Conservation (phyloP, 2,113 vertebrate genomes). For the Loxodonta africana region DNA sequence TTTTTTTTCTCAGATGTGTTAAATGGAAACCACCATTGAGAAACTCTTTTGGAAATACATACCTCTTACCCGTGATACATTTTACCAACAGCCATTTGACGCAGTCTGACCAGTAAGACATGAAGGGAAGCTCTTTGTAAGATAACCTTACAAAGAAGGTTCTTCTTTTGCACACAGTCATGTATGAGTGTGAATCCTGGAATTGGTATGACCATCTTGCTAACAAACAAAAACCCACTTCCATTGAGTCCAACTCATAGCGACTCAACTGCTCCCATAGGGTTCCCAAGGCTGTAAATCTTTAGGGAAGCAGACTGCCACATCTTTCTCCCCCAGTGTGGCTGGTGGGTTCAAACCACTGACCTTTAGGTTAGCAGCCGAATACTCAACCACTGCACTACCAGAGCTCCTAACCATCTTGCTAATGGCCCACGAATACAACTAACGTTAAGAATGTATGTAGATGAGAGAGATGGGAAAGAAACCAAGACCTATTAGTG, state of each 20-base stretch:
- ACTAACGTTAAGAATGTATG: neutral
- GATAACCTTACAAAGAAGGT: constrained; percentile 10
- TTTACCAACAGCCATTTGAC: constrained; percentile 20
- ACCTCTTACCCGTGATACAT: neutral
- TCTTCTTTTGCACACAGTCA: neutral
- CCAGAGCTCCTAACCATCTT: too few relatives aligned
- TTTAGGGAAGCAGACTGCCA: too few relatives aligned
- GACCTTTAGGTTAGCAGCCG: too few relatives aligned
- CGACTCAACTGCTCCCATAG: too few relatives aligned
- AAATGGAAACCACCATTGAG: neutral
- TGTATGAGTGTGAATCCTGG: constrained; percentile 1
- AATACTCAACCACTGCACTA: too few relatives aligned
- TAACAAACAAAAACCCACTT: too few relatives aligned
- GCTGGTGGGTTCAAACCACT: too few relatives aligned
- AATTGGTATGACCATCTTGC: neutral
- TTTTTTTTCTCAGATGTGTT: neutral
- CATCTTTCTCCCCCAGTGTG: too few relatives aligned
- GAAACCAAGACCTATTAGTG: neutral
- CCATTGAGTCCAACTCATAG: too few relatives aligned
- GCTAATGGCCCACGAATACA: neutral
- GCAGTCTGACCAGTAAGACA: neutral
- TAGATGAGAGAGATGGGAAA: neutral
- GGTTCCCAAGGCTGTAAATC: too few relatives aligned
- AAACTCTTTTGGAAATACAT: neutral
- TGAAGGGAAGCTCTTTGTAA: constrained; percentile 21